phyloP scores from a whole-genome alignment of 2,113 vertebrate genomes.

The Spermophilus dauricus region DNA sequence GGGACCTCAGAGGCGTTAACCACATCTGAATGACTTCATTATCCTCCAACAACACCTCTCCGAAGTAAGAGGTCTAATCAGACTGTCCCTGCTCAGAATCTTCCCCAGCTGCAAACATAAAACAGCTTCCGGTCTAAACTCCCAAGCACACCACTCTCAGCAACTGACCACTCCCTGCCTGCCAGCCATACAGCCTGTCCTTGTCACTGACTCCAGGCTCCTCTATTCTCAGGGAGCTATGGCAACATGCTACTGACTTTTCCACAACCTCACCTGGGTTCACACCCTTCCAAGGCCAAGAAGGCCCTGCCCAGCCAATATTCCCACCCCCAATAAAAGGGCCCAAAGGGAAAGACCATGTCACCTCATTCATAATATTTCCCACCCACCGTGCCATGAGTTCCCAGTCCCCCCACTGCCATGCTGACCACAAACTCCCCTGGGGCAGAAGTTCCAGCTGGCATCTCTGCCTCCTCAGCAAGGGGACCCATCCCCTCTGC shows the following conservation, averaged over 20 bases:
- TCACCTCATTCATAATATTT: not conserved
- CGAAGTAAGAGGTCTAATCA: not conserved
- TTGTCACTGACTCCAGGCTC: rapidly evolving
- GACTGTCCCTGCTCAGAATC: not conserved
- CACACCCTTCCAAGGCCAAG: not conserved
- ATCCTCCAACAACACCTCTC: not conserved
- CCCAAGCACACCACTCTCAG: not conserved
- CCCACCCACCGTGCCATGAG: not conserved
- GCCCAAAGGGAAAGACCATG: not conserved
- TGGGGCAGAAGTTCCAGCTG: too few relatives aligned
- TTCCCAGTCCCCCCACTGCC: not conserved
- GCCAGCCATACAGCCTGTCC: not conserved
- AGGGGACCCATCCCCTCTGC: not conserved
- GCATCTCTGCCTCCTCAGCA: not conserved
- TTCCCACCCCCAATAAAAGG: rapidly evolving
- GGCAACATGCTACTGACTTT: not conserved
- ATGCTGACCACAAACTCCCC: too few relatives aligned
- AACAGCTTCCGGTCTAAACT: not conserved
- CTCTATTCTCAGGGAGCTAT: not conserved
- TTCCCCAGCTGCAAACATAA: not conserved
- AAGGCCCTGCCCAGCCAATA: not conserved
- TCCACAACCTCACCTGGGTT: not conserved
- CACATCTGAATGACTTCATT: not conserved
- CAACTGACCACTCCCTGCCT: not conserved
- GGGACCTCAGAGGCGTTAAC: rapidly evolving